Conservation (phyloP, 2,888 invertebrate genomes). For the Drosophila mulleri region DNA sequence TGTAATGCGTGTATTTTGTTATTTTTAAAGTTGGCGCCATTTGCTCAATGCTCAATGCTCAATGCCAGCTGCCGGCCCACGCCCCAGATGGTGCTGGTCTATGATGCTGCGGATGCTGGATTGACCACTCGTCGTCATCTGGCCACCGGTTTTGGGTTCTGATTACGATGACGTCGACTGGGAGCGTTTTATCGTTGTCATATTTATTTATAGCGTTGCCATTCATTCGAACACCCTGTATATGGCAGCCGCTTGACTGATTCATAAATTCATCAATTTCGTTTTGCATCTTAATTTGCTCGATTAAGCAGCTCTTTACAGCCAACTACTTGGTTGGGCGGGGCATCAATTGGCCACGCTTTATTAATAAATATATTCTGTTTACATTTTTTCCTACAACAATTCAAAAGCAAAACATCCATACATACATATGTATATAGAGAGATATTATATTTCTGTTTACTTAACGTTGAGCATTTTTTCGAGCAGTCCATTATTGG, state of each 20-base stretch:
- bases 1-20: conserved; percentile 36
- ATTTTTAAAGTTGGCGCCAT: conserved; percentile 67
- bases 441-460: background rate
- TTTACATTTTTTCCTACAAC: conserved; percentile 38
- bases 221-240: conserved; percentile 32
- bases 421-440: background rate
- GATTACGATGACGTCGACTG: conserved; percentile 50
- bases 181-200: conserved; percentile 57
- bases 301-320: conserved; percentile 48
- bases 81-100: conserved; percentile 32
- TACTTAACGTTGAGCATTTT: background rate
- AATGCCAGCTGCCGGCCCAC: conserved; percentile 29
- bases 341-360: conserved; percentile 30
- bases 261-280: conserved; percentile 52
- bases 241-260: conserved; percentile 10
- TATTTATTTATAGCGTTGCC: conserved; percentile 62
- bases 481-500: conserved; percentile 19
- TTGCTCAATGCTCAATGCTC: conserved; percentile 44
- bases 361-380: conserved; percentile 40
- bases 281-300: conserved; percentile 40
- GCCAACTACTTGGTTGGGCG: conserved; percentile 14
- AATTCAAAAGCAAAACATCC: conserved; percentile 7
- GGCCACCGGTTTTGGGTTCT: conserved; percentile 50
- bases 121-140: conserved; percentile 60
- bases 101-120: background rate